Evolutionary conservation across 2,888 invertebrate genomes (phyloP).

Genomic region (Trichopoda pennipes): DNA sequence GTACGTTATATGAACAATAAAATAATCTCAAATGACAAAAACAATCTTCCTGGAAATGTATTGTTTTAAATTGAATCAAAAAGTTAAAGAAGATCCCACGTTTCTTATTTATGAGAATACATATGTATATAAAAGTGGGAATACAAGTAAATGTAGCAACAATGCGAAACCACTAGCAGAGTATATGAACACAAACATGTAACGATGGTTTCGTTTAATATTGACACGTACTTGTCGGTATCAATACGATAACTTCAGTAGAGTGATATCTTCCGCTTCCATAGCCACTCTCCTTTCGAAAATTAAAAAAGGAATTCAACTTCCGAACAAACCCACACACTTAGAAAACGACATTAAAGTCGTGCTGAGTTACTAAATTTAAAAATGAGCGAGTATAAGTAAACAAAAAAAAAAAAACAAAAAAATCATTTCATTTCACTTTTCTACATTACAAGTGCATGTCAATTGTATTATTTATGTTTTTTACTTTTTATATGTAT

Average conservation of each 20-base stretch:
- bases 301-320: conserved; percentile 12
- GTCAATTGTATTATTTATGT: conserved; percentile 41
- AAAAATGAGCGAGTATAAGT: conserved; percentile 56
- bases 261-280: conserved; percentile 78
- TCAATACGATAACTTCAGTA: conserved; percentile 73
- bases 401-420: too few relatives aligned
- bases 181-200: conserved; percentile 46
- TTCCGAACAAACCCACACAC: conserved; percentile 43
- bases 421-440: conserved; percentile 61
- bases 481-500: background rate
- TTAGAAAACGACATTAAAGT: conserved; percentile 13
- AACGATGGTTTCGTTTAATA: conserved; percentile 70
- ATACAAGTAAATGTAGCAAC: conserved; percentile 19
- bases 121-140: background rate
- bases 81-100: conserved; percentile 45
- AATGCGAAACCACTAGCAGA: conserved; percentile 56
- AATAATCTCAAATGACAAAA: background rate
- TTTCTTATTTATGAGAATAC: conserved; percentile 21
- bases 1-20: background rate
- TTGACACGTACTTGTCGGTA: conserved; percentile 73
- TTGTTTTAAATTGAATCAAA: conserved; percentile 46
- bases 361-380: conserved; percentile 1
- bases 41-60: conserved; percentile 23
- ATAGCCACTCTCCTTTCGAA: conserved; percentile 55
- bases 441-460: conserved; percentile 62